Evolutionary conservation across 2,113 vertebrate genomes (phyloP), one percentile per base, ranked within the genome.

Genomic region (Callopanchax toddi): DNA sequence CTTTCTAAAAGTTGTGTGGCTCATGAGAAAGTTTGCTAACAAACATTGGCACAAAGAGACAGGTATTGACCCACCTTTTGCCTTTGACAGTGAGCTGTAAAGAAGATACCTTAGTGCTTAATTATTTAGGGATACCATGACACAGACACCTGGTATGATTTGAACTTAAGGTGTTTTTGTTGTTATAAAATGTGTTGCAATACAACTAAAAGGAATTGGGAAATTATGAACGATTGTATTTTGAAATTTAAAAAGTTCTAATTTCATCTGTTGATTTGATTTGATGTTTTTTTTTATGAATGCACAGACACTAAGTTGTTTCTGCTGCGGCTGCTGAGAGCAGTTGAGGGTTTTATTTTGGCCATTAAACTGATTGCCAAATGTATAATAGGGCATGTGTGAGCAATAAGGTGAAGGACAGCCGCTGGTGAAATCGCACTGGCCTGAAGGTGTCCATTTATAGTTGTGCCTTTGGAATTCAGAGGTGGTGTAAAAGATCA

Each of bases 331-430:
- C 36, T 32, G 56, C 62, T 71, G 46, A 76, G 42, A 60, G 60
- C 60, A 45, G 40, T 45, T 68, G 25, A 63, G 46, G 60, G 64
- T 51, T 45, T 46, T 54, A 59, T 45, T 61, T 71, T 23, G 26
- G 58, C 59, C 45, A 54, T 56, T 68, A 71, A 71, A 66, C 12
- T 45, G 32, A 74, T 46, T 60, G 57, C 29, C 29, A 56, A 51
- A 65, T 29, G n/a, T 59, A 54, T 45, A 50, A 71, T 56, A 32
- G 53, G 21, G 37, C 46, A 34, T 50, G 40, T 53, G 42, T 60
- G 45, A 32, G 36, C 61, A 66, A 49, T 71, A 67, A 50, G 68
- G 46, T 60, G 50, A 61, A 65, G 54, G 23, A 61, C 52, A 53
- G 18, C 21, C 16, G 17, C 23, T 49, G 10, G 44, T 46, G 23